phyloP scores from a whole-genome alignment of 2,888 invertebrate genomes.

The Theristus sp. region DNA sequence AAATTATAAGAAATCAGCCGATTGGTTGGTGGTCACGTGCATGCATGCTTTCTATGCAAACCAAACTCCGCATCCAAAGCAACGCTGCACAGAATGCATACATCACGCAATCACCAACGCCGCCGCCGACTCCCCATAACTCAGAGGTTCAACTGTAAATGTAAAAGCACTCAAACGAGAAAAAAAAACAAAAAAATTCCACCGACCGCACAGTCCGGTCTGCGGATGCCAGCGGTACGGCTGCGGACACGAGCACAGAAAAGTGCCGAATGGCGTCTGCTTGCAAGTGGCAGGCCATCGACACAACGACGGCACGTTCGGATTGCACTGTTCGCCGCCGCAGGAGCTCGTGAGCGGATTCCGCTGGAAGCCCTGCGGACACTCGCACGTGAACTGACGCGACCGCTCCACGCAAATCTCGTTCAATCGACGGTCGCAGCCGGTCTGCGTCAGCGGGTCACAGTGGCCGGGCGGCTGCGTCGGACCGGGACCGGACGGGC shows the following conservation, averaged over 20 bases:
- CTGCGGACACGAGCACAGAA: slow-evolving; percentile 24
- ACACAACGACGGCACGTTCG: slow-evolving; percentile 24
- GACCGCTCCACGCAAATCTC: slow-evolving; percentile 16
- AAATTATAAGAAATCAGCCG: too few species aligned
- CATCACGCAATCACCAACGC: too few species aligned
- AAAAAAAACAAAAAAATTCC: not conserved
- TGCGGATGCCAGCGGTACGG: slow-evolving; percentile 19
- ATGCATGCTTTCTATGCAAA: too few species aligned
- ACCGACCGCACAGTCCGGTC: slow-evolving; percentile 19
- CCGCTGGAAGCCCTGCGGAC: slow-evolving; percentile 21
- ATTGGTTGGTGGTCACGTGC: too few species aligned
- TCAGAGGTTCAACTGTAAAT: too few species aligned
- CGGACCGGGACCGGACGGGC: slow-evolving; percentile 14
- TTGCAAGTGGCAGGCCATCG: slow-evolving; percentile 21
- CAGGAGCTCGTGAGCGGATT: slow-evolving; percentile 24
- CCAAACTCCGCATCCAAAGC: too few species aligned
- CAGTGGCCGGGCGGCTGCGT: slow-evolving; percentile 15
- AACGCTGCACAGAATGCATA: too few species aligned
- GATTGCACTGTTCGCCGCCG: slow-evolving; percentile 27
- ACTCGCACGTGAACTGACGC: slow-evolving; percentile 16
- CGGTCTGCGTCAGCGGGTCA: slow-evolving; percentile 15
- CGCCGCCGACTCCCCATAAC: too few species aligned
- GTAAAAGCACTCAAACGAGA: too few species aligned
- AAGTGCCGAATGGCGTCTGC: slow-evolving; percentile 22
- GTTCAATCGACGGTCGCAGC: slow-evolving; percentile 9